phyloP scores from a whole-genome alignment of 2,113 vertebrate species.

The Gambusia affinis region DNA sequence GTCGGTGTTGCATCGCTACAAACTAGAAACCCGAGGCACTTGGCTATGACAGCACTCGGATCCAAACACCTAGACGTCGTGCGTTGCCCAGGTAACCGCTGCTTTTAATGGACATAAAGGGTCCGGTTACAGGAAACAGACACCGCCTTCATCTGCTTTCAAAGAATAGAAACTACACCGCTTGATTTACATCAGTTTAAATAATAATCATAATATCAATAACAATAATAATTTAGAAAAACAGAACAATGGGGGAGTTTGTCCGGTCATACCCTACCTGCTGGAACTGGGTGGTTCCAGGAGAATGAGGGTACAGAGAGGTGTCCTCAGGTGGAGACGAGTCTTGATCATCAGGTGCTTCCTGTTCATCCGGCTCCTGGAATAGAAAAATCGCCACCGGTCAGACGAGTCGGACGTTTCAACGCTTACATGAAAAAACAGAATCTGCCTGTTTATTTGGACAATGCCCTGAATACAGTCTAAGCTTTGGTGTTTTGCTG shows the following conservation, averaged over 20 bases:
- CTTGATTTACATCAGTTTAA: too few species aligned
- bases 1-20: neutral
- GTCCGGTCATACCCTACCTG: slow-evolving; percentile 82
- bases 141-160: neutral
- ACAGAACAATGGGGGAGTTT: neutral
- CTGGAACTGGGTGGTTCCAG: slow-evolving; percentile 94
- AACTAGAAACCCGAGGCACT: neutral
- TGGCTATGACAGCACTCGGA: neutral
- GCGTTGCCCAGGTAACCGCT: slow-evolving; percentile 12
- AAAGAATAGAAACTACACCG: neutral
- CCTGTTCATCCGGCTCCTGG: slow-evolving; percentile 97
- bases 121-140: neutral
- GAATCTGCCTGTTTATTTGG: slow-evolving; percentile 17
- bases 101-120: neutral
- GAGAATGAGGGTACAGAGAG: slow-evolving; percentile 94
- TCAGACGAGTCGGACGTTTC: neutral
- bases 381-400: slow-evolving; percentile 35
- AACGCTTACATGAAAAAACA: neutral
- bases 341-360: slow-evolving; percentile 96
- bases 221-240: too few species aligned
- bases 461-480: slow-evolving; percentile 9
- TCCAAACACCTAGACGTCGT: neutral
- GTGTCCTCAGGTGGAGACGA: slow-evolving; percentile 98
- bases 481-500: slow-evolving; percentile 17
- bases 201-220: too few species aligned